phyloP scores from a whole-genome alignment of 2,113 vertebrate species.

The Varanus salvator region DNA sequence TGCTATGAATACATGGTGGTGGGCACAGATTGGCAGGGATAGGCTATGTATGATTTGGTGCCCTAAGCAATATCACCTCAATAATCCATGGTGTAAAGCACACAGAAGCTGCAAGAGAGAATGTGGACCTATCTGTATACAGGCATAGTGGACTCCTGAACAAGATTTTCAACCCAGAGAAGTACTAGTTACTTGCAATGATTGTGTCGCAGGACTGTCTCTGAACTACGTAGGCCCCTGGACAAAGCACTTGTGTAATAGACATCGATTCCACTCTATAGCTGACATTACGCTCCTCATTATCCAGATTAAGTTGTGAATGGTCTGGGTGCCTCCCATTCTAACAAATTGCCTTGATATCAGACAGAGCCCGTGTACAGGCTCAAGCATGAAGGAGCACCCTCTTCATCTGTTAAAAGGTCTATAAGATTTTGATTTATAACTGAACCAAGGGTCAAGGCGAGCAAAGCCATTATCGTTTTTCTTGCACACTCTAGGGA shows the following conservation, averaged over 20 bases:
- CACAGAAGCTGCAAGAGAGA: neutral
- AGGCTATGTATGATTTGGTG: neutral
- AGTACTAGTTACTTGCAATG: neutral
- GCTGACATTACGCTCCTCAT: neutral
- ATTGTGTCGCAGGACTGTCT: neutral
- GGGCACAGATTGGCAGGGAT: neutral
- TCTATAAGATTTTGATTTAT: conserved; percentile 74
- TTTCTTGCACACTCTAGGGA: conserved; percentile 68
- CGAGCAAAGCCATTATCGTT: conserved; percentile 70
- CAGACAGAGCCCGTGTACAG: conserved; percentile 39
- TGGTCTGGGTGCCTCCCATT: conserved; percentile 22
- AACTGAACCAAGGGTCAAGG: conserved; percentile 67
- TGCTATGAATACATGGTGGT: neutral
- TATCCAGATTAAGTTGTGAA: neutral
- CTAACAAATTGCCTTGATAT: conserved; percentile 46
- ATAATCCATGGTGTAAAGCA: neutral
- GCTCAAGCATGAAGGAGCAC: conserved; percentile 30
- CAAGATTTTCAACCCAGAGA: neutral
- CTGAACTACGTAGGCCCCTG: neutral
- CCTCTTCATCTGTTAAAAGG: conserved; percentile 55
- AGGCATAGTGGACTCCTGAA: neutral
- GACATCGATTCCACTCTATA: neutral
- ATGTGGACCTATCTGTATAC: neutral
- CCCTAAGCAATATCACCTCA: neutral
- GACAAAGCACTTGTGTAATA: neutral